Conservation (phyloP, 2,888 invertebrate genomes). For the Salpingus planirostris region DNA sequence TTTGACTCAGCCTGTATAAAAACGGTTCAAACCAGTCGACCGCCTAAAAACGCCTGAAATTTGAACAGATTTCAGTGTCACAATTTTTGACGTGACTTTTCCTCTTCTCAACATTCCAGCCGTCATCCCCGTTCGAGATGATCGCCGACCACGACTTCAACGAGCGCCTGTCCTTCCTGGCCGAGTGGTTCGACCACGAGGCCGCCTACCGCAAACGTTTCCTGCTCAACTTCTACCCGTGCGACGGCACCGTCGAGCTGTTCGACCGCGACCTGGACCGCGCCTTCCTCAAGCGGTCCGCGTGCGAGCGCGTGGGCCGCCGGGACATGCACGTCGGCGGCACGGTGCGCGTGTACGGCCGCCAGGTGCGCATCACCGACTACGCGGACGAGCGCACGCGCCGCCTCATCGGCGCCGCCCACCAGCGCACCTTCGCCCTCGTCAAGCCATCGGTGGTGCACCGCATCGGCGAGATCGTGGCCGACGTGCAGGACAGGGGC, state of each 20-base stretch:
- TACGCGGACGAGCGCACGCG: constrained; percentile 64
- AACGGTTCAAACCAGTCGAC: too few relatives aligned
- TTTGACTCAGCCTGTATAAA: too few relatives aligned
- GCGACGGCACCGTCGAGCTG: constrained; percentile 73
- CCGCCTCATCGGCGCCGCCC: constrained; percentile 51
- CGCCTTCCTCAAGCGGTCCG: constrained; percentile 51
- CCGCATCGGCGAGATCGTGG: constrained; percentile 66
- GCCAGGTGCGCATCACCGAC: constrained; percentile 62
- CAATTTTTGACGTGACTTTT: too few relatives aligned
- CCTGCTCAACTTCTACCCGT: constrained; percentile 65
- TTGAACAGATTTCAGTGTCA: too few relatives aligned
- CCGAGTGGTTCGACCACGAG: constrained; percentile 83
- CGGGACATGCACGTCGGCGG: constrained; percentile 68
- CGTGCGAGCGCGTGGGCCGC: constrained; percentile 54
- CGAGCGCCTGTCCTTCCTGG: constrained; percentile 55
- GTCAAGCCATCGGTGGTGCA: constrained; percentile 65
- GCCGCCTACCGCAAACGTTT: constrained; percentile 66
- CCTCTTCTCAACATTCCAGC: too few relatives aligned
- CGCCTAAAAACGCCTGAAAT: too few relatives aligned
- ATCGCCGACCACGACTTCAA: too few relatives aligned
- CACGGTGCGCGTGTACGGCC: constrained; percentile 58
- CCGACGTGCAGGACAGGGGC: constrained; percentile 52
- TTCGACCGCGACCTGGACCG: constrained; percentile 34
- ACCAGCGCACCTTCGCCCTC: constrained; percentile 66
- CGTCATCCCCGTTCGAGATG: too few relatives aligned